Evolutionary conservation across 2,797 vertebrate genomes (phyloP).

Genomic region (Eulemur rubriventer): DNA sequence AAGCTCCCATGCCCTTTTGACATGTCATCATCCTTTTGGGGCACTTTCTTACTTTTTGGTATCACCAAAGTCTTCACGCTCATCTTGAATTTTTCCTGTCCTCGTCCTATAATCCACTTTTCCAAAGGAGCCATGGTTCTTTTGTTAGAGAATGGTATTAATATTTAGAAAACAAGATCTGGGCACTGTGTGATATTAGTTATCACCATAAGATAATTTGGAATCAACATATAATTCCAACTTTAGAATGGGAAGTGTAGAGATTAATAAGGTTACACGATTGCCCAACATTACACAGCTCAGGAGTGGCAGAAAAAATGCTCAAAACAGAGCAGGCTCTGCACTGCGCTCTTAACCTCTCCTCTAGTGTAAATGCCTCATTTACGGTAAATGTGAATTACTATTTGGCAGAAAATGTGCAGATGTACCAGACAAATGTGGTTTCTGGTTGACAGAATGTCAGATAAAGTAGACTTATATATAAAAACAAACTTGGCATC

Average conservation of each 20-base stretch:
- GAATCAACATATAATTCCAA: not conserved
- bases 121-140: not conserved
- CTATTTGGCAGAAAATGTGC: not conserved
- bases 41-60: not conserved
- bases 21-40: fast-evolving
- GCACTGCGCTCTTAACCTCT: not conserved
- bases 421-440: not conserved
- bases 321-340: not conserved
- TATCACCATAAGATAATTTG: not conserved
- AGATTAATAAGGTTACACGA: not conserved
- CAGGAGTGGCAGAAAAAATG: not conserved
- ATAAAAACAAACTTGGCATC: not conserved
- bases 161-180: not conserved
- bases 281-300: not conserved
- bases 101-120: not conserved
- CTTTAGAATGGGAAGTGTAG: not conserved
- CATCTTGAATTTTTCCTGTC: not conserved
- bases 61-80: not conserved
- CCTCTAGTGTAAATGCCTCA: not conserved
- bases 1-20: not conserved
- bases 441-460: not conserved
- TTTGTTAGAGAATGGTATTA: not conserved
- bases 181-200: not conserved
- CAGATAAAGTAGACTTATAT: not conserved
- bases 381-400: not conserved